These are phyloP conservation scores for Delia radicum DNA, from an alignment of 1,140 invertebrate species.

Conservation along the genomic window DNA sequence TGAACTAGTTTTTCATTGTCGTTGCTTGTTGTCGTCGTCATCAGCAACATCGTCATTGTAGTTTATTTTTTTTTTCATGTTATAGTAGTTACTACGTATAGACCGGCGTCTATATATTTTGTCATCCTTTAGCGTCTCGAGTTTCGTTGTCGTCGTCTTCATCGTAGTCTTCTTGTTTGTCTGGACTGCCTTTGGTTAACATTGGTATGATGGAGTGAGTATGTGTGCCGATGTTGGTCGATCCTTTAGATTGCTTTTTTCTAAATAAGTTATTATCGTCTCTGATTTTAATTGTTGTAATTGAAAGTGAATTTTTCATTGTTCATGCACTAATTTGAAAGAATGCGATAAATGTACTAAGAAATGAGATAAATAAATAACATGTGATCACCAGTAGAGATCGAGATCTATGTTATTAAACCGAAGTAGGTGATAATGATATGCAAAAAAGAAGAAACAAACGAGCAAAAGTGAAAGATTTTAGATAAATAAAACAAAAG, in stretches of 20 bases:
- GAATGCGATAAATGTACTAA: conserved; percentile 17
- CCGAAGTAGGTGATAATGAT: neutral
- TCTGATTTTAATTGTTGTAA: conserved; percentile 23
- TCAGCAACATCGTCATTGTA: neutral
- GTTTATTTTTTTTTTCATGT: neutral
- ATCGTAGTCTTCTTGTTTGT: neutral
- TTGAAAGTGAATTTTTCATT: conserved; percentile 23
- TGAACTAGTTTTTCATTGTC: conserved; percentile 21
- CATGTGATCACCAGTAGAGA: neutral
- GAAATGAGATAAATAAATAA: neutral
- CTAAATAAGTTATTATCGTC: conserved; percentile 24
- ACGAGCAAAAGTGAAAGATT: neutral
- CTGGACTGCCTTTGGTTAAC: too few species aligned
- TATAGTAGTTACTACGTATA: neutral
- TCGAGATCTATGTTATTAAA: neutral
- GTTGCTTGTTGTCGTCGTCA: neutral
- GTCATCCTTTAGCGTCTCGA: conserved; percentile 20
- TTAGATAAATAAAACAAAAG: neutral
- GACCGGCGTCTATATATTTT: conserved; percentile 17
- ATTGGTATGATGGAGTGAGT: too few species aligned
- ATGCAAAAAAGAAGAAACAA: neutral
- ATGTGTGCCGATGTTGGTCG: too few species aligned
- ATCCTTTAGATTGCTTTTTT: neutral
- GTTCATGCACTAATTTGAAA: conserved; percentile 19
- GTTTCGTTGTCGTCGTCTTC: conserved; percentile 6